phyloP scores from a whole-genome alignment of 2,113 vertebrate species.

The Syngnathus floridae region DNA sequence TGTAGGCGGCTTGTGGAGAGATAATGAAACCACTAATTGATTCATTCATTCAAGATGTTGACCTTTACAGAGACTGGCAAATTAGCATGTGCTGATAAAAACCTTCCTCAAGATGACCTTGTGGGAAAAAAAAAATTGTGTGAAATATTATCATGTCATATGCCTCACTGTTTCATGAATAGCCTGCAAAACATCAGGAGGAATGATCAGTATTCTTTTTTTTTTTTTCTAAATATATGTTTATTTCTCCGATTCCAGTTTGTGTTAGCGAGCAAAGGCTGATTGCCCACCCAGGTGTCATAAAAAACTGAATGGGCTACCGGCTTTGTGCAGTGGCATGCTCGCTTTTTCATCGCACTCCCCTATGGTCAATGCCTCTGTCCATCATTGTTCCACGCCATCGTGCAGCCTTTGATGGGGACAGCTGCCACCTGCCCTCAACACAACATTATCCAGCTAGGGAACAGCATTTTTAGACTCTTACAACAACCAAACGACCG shows the following conservation, averaged over 20 bases:
- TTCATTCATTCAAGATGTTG: conserved; percentile 49
- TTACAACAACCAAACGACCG: conserved; percentile 40
- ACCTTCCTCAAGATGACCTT: conserved; percentile 44
- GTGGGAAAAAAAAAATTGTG: conserved; percentile 26
- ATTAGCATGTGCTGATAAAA: conserved; percentile 42
- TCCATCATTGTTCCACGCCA: conserved; percentile 68
- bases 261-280: conserved; percentile 46
- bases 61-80: conserved; percentile 51
- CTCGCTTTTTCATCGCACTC: conserved; percentile 59
- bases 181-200: conserved; percentile 16
- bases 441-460: conserved; percentile 51
- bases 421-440: conserved; percentile 69
- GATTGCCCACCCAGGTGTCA: conserved; percentile 58
- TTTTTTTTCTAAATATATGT: conserved; percentile 7
- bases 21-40: conserved; percentile 34
- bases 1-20: conserved; percentile 26
- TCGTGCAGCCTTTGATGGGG: conserved; percentile 64
- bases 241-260: conserved; percentile 46
- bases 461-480: conserved; percentile 44
- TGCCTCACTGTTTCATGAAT: conserved; percentile 1
- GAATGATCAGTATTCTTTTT: conserved; percentile 35
- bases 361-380: conserved; percentile 61
- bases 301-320: conserved; percentile 59
- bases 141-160: conserved; percentile 9
- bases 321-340: conserved; percentile 62